Base-by-base conservation (phyloP, 2,888 invertebrate species). In the Merodon equestris region DNA sequence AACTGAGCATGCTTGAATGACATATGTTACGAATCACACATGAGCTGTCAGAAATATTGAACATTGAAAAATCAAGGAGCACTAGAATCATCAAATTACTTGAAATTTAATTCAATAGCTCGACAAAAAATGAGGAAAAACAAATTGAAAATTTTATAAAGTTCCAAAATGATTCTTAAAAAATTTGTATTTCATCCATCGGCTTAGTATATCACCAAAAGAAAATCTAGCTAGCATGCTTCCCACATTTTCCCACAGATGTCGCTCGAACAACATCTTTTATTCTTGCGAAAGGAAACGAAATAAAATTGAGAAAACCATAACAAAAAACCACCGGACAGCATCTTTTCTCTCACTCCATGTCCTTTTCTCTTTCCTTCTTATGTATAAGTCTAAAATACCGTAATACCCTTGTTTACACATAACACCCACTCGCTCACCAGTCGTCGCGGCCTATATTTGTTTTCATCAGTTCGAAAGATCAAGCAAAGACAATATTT, bases 401-500 rank as follows among this genome's bases (percentile, higher is more conserved):
- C 17, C 1, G 38, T 40, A 40, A 47, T 4, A 27, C 7, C 27
- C 27, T 2, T 70, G 61, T 70, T 70, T 54, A 71, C 48, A 54
- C 54, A 56, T 17, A 40, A 34, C 45, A 18, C 56, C 74, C 15
- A 56, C 67, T 38, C 56, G n/a, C 51, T 40, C 27, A 27, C 3
- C 27, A 42, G 19, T 15, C 40, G 40, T 12, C 27, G 27, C 27
- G 7, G 27, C 14, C 64, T 44, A 38, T 50, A 45, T 27, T n/a
- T 34, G 45, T 34, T 18, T 58, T 40, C 38, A 27, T 27, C 27
- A 7, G 7, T 45, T 47, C 45, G 19, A 70, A 61, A 74, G 34
- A 27, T 51, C 15, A 4, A 9, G 27, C 60, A 47, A 66, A 17
- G 47, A 54, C 58, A 61, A 67, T 56, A 74, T 67, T 58, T 53